Conservation (phyloP, 2,888 invertebrate species). For the Cetonia aurata region DNA sequence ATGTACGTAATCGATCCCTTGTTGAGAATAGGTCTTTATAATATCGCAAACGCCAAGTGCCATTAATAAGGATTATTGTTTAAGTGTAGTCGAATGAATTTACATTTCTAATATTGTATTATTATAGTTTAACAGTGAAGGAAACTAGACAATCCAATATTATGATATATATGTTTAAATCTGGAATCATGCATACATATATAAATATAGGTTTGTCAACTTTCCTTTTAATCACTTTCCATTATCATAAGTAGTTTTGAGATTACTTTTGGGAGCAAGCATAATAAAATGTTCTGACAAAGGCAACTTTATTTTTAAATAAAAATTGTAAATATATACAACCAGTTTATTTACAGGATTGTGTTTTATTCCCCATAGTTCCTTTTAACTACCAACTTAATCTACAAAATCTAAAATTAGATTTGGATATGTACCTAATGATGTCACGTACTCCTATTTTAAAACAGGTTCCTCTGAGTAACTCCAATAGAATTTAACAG, state of each 20-base stretch:
- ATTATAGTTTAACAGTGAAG: neutral
- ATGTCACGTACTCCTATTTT: no score
- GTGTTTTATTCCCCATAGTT: neutral
- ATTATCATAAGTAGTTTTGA: slow-evolving; percentile 20
- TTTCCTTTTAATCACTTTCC: slow-evolving; percentile 2
- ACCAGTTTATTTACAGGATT: slow-evolving; percentile 21
- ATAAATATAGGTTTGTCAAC: neutral
- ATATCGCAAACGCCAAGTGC: slow-evolving; percentile 21
- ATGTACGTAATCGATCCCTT: no score
- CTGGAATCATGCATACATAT: neutral
- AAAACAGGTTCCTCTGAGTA: no score
- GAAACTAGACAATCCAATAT: neutral
- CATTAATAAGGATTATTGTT: slow-evolving; percentile 18
- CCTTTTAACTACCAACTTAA: no score
- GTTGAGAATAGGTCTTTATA: no score
- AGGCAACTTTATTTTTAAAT: slow-evolving; percentile 29
- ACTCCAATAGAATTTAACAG: no score
- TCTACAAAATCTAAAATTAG: no score
- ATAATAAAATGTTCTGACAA: slow-evolving; percentile 27
- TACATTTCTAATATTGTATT: neutral
- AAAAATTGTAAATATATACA: slow-evolving; percentile 32
- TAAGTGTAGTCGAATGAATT: slow-evolving; percentile 18
- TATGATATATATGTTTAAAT: neutral
- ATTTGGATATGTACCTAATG: no score
- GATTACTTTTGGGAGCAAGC: slow-evolving; percentile 32